These are phyloP conservation scores for Calvadosia cruxmelitensis DNA, from an alignment of 30 jellyfish, hydroid and myxozoan genomes.

Conservation along the genomic window DNA sequence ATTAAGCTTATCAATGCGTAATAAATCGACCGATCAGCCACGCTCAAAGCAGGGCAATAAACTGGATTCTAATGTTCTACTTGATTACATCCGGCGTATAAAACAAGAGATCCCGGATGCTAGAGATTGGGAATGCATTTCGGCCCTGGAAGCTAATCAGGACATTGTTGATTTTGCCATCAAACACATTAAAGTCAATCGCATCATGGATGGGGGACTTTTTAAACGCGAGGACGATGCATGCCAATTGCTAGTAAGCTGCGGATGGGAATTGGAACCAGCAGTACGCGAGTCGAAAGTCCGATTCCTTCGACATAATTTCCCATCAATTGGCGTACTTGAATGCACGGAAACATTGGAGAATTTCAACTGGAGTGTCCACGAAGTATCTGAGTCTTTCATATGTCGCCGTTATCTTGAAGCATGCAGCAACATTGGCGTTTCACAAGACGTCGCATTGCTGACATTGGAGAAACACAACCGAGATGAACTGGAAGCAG, in stretches of 20 bases:
- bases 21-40: not conserved
- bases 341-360: not conserved
- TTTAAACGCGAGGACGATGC: not conserved
- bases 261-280: not conserved
- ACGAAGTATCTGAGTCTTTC: not conserved
- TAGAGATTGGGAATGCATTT: not conserved
- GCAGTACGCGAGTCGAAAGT: not conserved
- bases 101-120: not conserved
- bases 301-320: not conserved
- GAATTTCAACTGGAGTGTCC: not conserved
- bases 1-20: not conserved
- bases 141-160: not conserved
- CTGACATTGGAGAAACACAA: not conserved
- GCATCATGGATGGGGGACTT: not conserved
- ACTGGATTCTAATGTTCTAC: not conserved
- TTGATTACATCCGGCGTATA: not conserved
- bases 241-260: not conserved
- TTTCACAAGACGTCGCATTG: not conserved
- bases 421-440: not conserved
- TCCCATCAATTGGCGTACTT: not conserved
- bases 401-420: not conserved
- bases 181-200: not conserved
- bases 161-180: not conserved
- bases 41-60: not conserved
- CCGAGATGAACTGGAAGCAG: slow-evolving; percentile 15